Conservation (phyloP, 2,113 vertebrate genomes). For the Nematolebias whitei region DNA sequence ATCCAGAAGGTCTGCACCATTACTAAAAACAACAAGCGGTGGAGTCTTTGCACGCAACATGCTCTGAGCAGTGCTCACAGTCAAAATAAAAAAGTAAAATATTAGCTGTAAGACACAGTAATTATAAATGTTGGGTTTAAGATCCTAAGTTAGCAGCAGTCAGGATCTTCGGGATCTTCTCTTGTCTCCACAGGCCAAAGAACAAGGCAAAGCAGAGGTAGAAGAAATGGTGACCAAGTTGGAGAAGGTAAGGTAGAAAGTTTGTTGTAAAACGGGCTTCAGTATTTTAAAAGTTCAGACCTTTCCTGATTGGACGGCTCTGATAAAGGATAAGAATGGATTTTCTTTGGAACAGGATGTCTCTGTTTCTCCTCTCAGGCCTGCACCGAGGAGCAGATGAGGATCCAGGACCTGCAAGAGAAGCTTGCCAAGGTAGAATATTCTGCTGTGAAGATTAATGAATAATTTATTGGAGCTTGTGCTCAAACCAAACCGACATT, state of each 20-base stretch:
- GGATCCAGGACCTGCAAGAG: constrained; percentile 95
- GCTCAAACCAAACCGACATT: constrained; percentile 31
- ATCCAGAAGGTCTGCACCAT: constrained; percentile 87
- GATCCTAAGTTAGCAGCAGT: too few relatives aligned
- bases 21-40: background rate
- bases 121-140: too few relatives aligned
- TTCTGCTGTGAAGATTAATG: constrained; percentile 32
- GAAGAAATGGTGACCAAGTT: constrained; percentile 89
- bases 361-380: constrained; percentile 77
- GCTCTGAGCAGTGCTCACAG: background rate
- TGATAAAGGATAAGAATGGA: background rate
- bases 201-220: constrained; percentile 92
- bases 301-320: background rate
- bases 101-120: too few relatives aligned
- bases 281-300: background rate
- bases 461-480: constrained; percentile 47
- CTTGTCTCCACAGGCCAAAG: constrained; percentile 87
- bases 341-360: background rate
- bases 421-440: constrained; percentile 91
- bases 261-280: too few relatives aligned
- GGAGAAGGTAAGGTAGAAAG: constrained; percentile 86
- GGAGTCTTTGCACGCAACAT: background rate
- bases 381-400: constrained; percentile 91
- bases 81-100: background rate
- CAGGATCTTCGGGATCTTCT: background rate